Conservation (phyloP, 2,113 vertebrate species). For the Serilophus lunatus region DNA sequence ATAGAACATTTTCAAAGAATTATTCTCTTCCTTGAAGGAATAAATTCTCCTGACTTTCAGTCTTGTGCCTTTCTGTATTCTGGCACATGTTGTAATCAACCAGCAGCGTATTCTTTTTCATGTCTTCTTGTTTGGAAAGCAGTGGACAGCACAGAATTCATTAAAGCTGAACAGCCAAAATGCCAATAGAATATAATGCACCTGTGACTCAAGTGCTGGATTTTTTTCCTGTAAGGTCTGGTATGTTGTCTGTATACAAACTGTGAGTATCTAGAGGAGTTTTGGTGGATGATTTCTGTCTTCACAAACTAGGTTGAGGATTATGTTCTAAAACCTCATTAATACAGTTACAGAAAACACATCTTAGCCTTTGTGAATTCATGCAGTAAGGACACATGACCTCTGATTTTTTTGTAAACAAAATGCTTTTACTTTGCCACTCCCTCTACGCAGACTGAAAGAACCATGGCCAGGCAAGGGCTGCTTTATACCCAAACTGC, state of each 20-base stretch:
- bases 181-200: neutral
- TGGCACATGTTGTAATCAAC: neutral
- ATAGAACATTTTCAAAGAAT: conserved; percentile 3
- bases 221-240: neutral
- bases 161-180: neutral
- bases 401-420: neutral
- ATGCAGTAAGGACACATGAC: neutral
- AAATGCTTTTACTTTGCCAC: neutral
- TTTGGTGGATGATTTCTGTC: neutral
- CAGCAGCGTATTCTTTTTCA: neutral
- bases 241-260: neutral
- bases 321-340: neutral
- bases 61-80: neutral
- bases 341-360: neutral
- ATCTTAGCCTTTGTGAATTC: neutral
- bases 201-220: neutral
- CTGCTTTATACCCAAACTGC: neutral
- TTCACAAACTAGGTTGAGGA: neutral
- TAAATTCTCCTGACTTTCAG: neutral
- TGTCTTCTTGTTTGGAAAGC: neutral
- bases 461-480: accelerated
- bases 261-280: neutral
- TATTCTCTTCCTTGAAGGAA: neutral
- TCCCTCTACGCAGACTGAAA: neutral
- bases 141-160: neutral